These are phyloP conservation scores for Drosophila robusta DNA, from an alignment of 2,888 invertebrate genomes.

Conservation along the genomic window DNA sequence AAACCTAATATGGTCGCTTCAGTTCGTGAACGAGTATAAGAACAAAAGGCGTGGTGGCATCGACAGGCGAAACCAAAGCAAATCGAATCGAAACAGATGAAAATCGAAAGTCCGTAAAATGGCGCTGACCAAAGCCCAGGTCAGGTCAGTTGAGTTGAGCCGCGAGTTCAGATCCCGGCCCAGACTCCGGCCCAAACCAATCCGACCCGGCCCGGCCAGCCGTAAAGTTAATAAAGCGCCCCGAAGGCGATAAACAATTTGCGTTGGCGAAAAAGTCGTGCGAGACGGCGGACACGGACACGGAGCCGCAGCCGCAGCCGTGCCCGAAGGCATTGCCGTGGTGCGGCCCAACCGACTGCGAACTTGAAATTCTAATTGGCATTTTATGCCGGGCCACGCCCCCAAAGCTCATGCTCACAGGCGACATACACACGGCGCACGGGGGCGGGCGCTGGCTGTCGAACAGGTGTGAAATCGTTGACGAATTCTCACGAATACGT, in stretches of 20 bases:
- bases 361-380: constrained; percentile 79
- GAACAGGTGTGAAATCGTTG: constrained; percentile 83
- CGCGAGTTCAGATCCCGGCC: constrained; percentile 13
- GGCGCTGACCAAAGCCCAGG: constrained; percentile 10
- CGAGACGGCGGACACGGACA: neutral
- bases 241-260: constrained; percentile 75
- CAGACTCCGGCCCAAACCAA: neutral
- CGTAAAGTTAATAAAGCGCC: constrained; percentile 78
- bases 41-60: neutral
- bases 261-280: constrained; percentile 52
- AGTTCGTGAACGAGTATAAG: neutral
- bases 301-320: neutral
- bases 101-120: constrained; percentile 56
- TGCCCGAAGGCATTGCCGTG: constrained; percentile 42
- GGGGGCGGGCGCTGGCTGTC: neutral
- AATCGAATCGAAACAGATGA: constrained; percentile 46
- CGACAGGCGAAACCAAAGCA: constrained; percentile 6
- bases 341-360: constrained; percentile 53
- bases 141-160: constrained; percentile 21
- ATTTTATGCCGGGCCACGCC: constrained; percentile 67
- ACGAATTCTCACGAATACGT: constrained; percentile 84
- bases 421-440: neutral
- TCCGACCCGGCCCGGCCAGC: constrained; percentile 39
- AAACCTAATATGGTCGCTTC: no score
- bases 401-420: constrained; percentile 8